phyloP scores from a whole-genome alignment of 2,888 invertebrate species.

The Clitarchus hookeri region DNA sequence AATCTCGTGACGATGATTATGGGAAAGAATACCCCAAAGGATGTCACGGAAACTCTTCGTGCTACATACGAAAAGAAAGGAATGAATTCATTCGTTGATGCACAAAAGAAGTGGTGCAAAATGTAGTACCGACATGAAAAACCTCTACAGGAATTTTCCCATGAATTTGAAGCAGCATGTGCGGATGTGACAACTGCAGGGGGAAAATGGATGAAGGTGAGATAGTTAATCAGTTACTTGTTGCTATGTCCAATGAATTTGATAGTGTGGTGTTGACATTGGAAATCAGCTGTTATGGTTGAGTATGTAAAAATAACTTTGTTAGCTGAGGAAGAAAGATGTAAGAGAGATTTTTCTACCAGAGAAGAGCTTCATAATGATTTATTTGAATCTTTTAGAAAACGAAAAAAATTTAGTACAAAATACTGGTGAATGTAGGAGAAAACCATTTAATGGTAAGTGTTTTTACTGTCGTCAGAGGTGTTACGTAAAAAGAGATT shows the following conservation, averaged over 20 bases:
- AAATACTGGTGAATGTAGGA: background rate
- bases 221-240: constrained; percentile 11
- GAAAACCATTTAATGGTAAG: background rate
- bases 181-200: background rate
- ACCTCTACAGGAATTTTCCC: background rate
- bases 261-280: constrained; percentile 10
- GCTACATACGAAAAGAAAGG: background rate
- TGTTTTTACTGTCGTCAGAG: background rate
- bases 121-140: background rate
- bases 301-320: background rate
- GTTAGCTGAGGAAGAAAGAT: background rate
- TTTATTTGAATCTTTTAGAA: background rate
- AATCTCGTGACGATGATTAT: background rate
- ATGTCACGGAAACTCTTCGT: background rate
- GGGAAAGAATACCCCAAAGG: background rate
- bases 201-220: background rate
- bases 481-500: background rate
- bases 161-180: background rate
- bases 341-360: background rate
- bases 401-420: background rate
- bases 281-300: background rate
- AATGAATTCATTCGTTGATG: background rate
- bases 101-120: background rate
- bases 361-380: background rate
- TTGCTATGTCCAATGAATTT: constrained; percentile 5